phyloP scores from a whole-genome alignment of 2,797 vertebrate genomes.

The Natrix natrix region DNA sequence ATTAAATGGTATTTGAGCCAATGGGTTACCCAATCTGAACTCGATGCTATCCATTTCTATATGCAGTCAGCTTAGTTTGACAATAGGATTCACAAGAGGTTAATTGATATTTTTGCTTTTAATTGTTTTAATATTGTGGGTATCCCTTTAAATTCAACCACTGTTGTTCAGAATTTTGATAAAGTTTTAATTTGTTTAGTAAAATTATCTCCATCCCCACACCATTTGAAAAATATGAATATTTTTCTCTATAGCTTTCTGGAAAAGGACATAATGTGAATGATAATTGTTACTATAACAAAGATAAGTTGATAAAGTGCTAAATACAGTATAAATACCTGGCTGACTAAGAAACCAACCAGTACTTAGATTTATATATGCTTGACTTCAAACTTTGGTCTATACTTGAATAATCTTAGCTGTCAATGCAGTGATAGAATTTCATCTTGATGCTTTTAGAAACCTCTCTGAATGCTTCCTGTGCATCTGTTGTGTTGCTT shows the following conservation, averaged over 20 bases:
- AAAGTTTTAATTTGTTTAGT: conserved; percentile 27
- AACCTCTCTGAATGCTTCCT: neutral
- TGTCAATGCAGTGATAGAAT: neutral
- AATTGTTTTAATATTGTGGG: neutral
- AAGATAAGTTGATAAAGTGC: neutral
- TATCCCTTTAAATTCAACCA: neutral
- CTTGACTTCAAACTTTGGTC: neutral
- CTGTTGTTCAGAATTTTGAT: conserved; percentile 24
- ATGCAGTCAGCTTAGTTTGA: neutral
- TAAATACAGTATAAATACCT: no score
- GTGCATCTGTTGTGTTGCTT: neutral
- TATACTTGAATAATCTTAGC: neutral
- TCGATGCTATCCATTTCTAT: neutral
- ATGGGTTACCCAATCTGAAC: neutral
- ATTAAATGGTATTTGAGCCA: neutral
- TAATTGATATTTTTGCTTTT: neutral
- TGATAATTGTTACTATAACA: neutral
- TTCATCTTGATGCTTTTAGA: conserved; percentile 15
- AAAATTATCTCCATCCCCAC: conserved; percentile 1
- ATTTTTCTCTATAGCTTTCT: neutral
- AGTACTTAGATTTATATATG: neutral
- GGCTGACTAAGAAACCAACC: no score
- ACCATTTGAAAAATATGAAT: neutral
- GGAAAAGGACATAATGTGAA: neutral
- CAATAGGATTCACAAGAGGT: neutral